These are phyloP conservation scores for Microplitis mediator DNA, from an alignment of 1,140 invertebrate genomes.

Conservation along the genomic window DNA sequence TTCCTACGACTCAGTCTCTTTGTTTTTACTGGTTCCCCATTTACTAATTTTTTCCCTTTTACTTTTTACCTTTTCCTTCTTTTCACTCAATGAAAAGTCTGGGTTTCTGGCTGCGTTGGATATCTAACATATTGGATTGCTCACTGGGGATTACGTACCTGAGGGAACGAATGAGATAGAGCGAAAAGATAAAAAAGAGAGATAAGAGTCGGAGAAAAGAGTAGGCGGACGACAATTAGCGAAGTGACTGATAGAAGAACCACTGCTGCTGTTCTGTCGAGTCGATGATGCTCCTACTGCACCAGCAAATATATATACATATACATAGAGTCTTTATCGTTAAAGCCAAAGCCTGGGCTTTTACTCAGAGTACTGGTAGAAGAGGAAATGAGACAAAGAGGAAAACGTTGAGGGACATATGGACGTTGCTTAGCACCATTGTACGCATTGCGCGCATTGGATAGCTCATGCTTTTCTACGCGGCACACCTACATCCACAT, in stretches of 20 bases:
- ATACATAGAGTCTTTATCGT: constrained; percentile 16
- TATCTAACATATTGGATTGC: constrained; percentile 16
- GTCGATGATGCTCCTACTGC: background rate
- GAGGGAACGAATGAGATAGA: background rate
- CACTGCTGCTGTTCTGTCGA: background rate
- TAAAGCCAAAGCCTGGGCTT: background rate
- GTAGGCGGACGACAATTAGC: constrained; percentile 22
- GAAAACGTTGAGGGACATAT: constrained; percentile 1
- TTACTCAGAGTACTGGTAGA: background rate
- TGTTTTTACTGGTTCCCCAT: background rate
- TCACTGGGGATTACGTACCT: constrained; percentile 2
- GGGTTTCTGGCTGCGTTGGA: background rate
- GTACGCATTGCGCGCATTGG: constrained; percentile 15
- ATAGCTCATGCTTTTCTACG: constrained; percentile 19
- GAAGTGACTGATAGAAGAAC: constrained; percentile 13
- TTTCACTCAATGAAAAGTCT: constrained; percentile 18
- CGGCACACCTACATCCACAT: constrained; percentile 48
- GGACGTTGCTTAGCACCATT: constrained; percentile 3
- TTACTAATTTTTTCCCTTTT: background rate
- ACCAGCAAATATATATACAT: background rate
- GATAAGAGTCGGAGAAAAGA: background rate
- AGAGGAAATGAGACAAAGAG: background rate
- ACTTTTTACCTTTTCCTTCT: background rate
- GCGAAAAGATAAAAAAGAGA: background rate
- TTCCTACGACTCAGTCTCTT: background rate